Percentiles rank a stretch among this genome's conserved stretches.
phyloP scores from a whole-genome alignment of 2,888 invertebrate genomes.

The Tipula unca region DNA sequence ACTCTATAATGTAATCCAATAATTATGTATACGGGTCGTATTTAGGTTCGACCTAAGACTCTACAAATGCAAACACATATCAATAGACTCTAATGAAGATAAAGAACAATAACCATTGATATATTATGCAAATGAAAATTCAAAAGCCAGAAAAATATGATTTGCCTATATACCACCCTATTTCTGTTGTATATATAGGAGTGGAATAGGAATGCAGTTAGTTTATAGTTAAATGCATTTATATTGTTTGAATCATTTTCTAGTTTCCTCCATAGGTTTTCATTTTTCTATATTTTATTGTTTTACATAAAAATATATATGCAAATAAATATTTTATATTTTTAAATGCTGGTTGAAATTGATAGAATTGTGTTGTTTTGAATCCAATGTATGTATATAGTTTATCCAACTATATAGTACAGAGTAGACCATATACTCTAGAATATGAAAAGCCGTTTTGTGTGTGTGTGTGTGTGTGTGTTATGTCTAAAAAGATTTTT shows the following conservation, averaged over 20 bases:
- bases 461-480: not conserved
- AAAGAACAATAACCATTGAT: not conserved
- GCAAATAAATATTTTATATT: not conserved
- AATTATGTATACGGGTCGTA: not conserved
- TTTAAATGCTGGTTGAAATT: not conserved
- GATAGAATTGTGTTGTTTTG: not conserved
- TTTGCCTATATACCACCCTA: not conserved
- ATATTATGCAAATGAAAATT: not conserved
- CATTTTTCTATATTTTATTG: not conserved
- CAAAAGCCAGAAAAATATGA: not conserved
- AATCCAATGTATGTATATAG: not conserved
- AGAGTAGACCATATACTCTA: not conserved
- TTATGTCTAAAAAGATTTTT: not conserved
- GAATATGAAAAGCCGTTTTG: not conserved
- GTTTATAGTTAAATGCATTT: not conserved
- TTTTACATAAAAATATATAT: not conserved
- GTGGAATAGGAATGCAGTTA: no score
- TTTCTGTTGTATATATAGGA: not conserved
- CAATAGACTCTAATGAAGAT: not conserved
- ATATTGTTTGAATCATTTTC: not conserved
- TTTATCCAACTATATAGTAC: not conserved
- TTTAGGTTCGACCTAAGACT: not conserved
- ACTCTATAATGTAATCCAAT: no score
- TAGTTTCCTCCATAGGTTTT: not conserved
- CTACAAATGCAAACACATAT: no score